Evolutionary conservation across 2,113 vertebrate species (phyloP).

Genomic region (Gnathonemus longibarbis): DNA sequence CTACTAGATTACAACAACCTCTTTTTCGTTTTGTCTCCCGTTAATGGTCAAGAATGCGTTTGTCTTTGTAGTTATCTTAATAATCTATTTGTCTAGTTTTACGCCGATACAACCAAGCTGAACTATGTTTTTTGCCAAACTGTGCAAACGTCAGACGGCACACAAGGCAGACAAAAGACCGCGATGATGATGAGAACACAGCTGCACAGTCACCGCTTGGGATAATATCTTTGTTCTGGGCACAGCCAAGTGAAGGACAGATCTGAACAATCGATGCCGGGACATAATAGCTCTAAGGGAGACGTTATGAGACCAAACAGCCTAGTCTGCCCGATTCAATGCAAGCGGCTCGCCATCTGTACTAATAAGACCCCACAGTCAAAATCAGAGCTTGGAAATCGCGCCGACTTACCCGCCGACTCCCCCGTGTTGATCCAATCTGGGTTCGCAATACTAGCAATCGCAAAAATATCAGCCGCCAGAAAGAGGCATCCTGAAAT

Average conservation of each 20-base stretch:
- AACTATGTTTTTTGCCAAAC: not conserved
- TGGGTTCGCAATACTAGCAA: constrained; percentile 88
- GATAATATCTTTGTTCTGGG: not conserved
- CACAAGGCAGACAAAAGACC: not conserved
- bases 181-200: not conserved
- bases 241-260: not conserved
- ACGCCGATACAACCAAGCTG: not conserved
- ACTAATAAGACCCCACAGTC: not conserved
- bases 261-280: not conserved
- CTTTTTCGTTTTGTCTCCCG: not conserved
- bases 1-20: not conserved
- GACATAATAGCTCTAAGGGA: not conserved
- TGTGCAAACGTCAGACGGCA: not conserved
- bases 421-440: constrained; percentile 97
- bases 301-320: not conserved
- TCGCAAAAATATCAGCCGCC: constrained; percentile 90
- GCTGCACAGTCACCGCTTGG: not conserved
- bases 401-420: constrained; percentile 65
- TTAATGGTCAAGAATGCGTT: not conserved
- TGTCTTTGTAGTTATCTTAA: not conserved
- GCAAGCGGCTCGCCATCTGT: not conserved
- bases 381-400: not conserved
- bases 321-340: not conserved
- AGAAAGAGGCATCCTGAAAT: constrained; percentile 95
- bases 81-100: not conserved